Percentiles rank a stretch among this genome's conserved stretches.
Conservation (phyloP, 2,888 invertebrate genomes). For the Pristionchus entomophagus region DNA sequence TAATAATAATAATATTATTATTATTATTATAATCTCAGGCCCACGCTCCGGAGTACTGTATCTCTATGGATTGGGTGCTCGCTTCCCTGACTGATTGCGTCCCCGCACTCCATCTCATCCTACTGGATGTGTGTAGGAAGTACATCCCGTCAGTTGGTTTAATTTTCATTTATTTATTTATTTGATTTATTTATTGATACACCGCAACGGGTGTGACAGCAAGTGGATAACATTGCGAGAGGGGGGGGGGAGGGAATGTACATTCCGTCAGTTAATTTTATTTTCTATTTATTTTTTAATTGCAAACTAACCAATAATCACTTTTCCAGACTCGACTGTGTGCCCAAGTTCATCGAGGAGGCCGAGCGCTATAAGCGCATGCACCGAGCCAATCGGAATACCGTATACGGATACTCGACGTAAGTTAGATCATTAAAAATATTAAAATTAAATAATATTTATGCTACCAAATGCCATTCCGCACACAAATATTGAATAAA, state of each 20-base stretch:
- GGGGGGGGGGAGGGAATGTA: no score
- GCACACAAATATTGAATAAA: no score
- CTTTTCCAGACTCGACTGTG: constrained; percentile 53
- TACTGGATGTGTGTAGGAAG: constrained; percentile 78
- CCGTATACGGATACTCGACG: constrained; percentile 75
- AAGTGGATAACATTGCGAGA: no score
- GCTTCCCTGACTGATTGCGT: constrained; percentile 74
- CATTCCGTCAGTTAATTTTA: no score
- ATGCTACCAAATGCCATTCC: background rate
- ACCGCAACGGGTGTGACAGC: no score
- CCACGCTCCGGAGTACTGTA: constrained; percentile 67
- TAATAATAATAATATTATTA: no score
- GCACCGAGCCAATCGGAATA: constrained; percentile 69
- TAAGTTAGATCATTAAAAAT: constrained; percentile 48
- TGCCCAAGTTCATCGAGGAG: constrained; percentile 60
- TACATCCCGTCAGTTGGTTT: constrained; percentile 67
- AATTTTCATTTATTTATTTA: no score
- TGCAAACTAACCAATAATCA: background rate
- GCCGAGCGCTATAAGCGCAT: constrained; percentile 65
- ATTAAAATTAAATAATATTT: background rate
- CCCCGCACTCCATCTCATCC: constrained; percentile 77
- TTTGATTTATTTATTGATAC: no score
- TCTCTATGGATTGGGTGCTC: no score
- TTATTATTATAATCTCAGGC: no score
- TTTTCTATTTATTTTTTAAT: constrained; percentile 32